Evolutionary conservation across 2,797 vertebrate species (phyloP), one percentile per base, ranked within the genome.

Genomic region (Poecile montanus): DNA sequence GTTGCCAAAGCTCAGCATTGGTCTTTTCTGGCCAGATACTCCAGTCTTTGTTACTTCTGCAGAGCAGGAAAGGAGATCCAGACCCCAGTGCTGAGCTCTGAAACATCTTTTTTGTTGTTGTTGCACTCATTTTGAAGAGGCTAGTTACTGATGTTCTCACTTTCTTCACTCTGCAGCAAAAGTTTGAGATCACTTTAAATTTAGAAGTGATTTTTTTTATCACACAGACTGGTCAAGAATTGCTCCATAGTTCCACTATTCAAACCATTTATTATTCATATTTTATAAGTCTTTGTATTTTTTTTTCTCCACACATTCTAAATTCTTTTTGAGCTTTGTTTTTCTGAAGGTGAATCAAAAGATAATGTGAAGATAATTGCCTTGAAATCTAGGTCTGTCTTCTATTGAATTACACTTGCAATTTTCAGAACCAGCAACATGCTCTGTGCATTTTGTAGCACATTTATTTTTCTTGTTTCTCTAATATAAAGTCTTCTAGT

Each of bases 81-180:
- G 21, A 45, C 2, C 12, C 25, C 38, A 57, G 1, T 1, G 1
- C 0, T 40, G 25, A 71, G 15, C 25, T 65, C 20, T 40, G 23
- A 70, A 38, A 11, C 2, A 22, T 2, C 4, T 38, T 18, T 30
- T 34, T 19, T 57, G 38, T 57, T 45, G 20, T 61, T 48, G 15
- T 34, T 5, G 1, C 7, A 34, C 16, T 58, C 14, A 58, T 63
- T 77, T 40, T 71, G 65, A 40, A 51, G 38, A 58, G 15, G 25
- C 4, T 17, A 30, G 14, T 30, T 45, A 45, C 6, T 26, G 20
- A 45, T 34, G 20, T 18, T 83, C 29, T 34, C 51, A 51, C 15
- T 51, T 76, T 51, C 38, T 71, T 51, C n/a, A 40, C 9, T 23
- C n/a, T 38, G 29, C 13, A 65, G 10, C 4, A 53, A 34, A 83